These are phyloP conservation scores for Syrista parreyssii DNA, from an alignment of 2,888 invertebrate genomes.

Conservation along the genomic window DNA sequence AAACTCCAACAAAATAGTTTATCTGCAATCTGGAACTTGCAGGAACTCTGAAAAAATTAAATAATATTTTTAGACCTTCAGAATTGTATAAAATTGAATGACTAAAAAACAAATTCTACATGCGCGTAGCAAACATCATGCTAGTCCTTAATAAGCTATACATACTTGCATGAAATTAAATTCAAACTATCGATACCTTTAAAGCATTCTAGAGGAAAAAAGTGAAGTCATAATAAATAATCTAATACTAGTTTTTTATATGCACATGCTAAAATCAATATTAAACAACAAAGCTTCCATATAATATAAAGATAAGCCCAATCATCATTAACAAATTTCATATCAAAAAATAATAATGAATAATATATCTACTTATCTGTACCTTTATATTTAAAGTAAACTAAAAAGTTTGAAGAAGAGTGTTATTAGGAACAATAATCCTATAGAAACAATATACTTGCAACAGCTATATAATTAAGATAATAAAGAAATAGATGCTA, in stretches of 20 bases:
- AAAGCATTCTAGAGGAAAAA: not conserved
- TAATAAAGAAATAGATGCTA: not conserved
- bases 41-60: slow-evolving; percentile 22
- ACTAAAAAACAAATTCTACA: not conserved
- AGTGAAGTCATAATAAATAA: not conserved
- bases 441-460: not conserved
- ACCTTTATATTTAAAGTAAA: not conserved
- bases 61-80: not conserved
- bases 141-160: not conserved
- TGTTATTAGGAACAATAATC: not conserved
- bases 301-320: not conserved
- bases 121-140: not conserved
- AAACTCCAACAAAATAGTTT: slow-evolving; percentile 51
- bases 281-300: not conserved
- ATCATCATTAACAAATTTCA: not conserved
- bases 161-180: not conserved
- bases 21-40: slow-evolving; percentile 41
- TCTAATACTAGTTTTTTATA: not conserved
- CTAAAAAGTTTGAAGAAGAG: not conserved
- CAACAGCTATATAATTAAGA: not conserved
- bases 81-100: not conserved
- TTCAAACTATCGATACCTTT: not conserved
- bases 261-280: not conserved
- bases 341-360: not conserved
- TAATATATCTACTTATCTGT: not conserved